These are phyloP conservation scores for Chaetogeoica ovagalla DNA, from an alignment of 2,888 invertebrate species.

Conservation along the genomic window DNA sequence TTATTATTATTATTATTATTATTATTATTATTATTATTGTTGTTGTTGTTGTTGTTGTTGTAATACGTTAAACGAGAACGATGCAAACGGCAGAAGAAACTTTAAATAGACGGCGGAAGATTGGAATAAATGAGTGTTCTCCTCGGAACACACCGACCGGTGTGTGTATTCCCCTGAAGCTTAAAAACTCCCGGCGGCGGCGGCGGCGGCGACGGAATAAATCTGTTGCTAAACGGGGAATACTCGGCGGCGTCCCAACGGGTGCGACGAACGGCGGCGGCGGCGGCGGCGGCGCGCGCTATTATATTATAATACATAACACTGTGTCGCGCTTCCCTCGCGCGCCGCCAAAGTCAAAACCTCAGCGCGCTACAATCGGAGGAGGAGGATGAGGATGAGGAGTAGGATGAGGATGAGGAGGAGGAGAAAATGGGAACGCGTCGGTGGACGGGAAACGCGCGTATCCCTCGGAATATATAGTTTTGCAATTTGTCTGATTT, in stretches of 20 bases:
- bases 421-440: too few species aligned
- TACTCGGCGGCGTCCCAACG: slow-evolving; percentile 2
- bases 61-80: slow-evolving; percentile 33
- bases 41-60: too few species aligned
- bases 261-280: not conserved
- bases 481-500: slow-evolving; percentile 52
- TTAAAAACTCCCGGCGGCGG: slow-evolving; percentile 32
- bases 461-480: slow-evolving; percentile 45
- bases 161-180: slow-evolving; percentile 47
- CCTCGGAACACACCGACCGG: slow-evolving; percentile 12
- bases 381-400: too few species aligned
- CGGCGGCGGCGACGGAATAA: slow-evolving; percentile 30
- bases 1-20: too few species aligned
- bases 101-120: slow-evolving; percentile 45
- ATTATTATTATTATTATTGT: too few species aligned
- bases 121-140: slow-evolving; percentile 42
- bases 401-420: too few species aligned
- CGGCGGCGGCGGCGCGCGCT: not conserved
- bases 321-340: not conserved
- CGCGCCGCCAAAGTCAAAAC: slow-evolving; percentile 32
- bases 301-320: too few species aligned
- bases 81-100: slow-evolving; percentile 46
- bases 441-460: not conserved
- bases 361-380: not conserved
- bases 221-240: slow-evolving; percentile 46